Evolutionary conservation across 2,888 invertebrate species (phyloP).

Genomic region (Eulithis testata): DNA sequence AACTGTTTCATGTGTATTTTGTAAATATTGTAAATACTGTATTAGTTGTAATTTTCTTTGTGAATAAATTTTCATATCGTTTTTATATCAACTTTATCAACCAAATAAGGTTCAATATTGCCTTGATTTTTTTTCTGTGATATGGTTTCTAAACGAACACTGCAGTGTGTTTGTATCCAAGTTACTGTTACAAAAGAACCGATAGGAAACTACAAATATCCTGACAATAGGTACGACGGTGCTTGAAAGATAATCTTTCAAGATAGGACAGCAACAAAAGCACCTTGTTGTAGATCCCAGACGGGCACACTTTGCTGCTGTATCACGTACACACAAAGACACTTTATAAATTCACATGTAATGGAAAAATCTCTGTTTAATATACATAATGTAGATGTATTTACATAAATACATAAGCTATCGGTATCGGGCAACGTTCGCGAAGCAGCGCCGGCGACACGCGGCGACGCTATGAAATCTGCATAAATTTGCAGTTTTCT

Average conservation of each 20-base stretch:
- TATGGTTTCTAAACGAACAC: too few relatives aligned
- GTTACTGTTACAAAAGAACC: constrained; percentile 4
- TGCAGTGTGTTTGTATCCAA: not conserved
- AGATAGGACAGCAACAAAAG: constrained; percentile 19
- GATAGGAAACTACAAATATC: constrained; percentile 16
- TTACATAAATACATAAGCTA: constrained; percentile 62
- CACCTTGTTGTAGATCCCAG: constrained; percentile 20
- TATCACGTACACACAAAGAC: constrained; percentile 38
- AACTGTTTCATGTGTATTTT: too few relatives aligned
- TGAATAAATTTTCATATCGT: too few relatives aligned
- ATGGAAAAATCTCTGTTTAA: constrained; percentile 61
- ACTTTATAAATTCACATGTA: constrained; percentile 48
- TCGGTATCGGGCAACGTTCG: constrained; percentile 57
- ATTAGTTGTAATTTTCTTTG: too few relatives aligned
- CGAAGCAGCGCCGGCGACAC: constrained; percentile 57
- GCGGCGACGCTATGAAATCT: constrained; percentile 69
- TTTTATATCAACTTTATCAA: too few relatives aligned
- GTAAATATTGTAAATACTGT: too few relatives aligned
- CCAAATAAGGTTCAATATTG: too few relatives aligned
- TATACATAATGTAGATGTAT: constrained; percentile 60
- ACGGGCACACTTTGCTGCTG: constrained; percentile 31
- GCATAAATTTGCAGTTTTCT: constrained; percentile 80
- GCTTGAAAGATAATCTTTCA: constrained; percentile 12
- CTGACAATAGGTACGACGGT: constrained; percentile 8
- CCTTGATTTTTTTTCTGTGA: too few relatives aligned